These are phyloP conservation scores for Eunapius fragilis DNA, from an alignment of 37 sponge, comb jelly and placozoan species.

Conservation along the genomic window DNA sequence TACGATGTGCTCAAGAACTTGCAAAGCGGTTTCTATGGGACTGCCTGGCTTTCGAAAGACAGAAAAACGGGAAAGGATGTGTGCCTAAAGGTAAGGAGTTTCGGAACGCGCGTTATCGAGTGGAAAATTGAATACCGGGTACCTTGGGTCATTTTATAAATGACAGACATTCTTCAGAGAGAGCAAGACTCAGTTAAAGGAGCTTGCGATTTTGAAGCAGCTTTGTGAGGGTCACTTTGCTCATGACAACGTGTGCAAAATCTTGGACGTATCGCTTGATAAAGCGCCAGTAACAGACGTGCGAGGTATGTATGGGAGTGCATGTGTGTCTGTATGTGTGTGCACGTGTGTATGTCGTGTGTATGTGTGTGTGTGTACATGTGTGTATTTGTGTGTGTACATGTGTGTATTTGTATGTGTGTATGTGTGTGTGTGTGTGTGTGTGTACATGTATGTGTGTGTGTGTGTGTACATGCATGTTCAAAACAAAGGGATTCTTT, in stretches of 20 bases:
- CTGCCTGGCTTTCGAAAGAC: slow-evolving; percentile 67
- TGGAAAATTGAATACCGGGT: background rate
- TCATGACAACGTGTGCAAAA: slow-evolving; percentile 69
- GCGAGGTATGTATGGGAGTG: slow-evolving; percentile 21
- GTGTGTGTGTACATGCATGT: background rate
- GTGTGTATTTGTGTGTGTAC: slow-evolving; percentile 6
- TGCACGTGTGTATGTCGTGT: background rate
- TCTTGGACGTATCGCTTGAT: slow-evolving; percentile 57
- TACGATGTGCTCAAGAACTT: slow-evolving; percentile 51
- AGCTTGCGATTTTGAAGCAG: slow-evolving; percentile 63
- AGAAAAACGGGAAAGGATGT: slow-evolving; percentile 5
- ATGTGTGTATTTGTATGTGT: slow-evolving; percentile 8
- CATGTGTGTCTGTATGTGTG: background rate
- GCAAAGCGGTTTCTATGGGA: slow-evolving; percentile 74
- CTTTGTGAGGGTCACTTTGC: slow-evolving; percentile 60
- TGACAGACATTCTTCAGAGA: slow-evolving; percentile 70
- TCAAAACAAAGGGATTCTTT: background rate
- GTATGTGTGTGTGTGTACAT: background rate
- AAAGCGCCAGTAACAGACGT: slow-evolving; percentile 35
- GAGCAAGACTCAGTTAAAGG: slow-evolving; percentile 48
- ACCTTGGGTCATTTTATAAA: background rate
- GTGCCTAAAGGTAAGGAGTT: slow-evolving; percentile 52
- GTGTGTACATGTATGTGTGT: background rate
- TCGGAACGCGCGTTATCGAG: no score
- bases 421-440: slow-evolving; percentile 3